Evolutionary conservation across 2,113 vertebrate species (phyloP).

Genomic region (Protomyctophum bolini): DNA sequence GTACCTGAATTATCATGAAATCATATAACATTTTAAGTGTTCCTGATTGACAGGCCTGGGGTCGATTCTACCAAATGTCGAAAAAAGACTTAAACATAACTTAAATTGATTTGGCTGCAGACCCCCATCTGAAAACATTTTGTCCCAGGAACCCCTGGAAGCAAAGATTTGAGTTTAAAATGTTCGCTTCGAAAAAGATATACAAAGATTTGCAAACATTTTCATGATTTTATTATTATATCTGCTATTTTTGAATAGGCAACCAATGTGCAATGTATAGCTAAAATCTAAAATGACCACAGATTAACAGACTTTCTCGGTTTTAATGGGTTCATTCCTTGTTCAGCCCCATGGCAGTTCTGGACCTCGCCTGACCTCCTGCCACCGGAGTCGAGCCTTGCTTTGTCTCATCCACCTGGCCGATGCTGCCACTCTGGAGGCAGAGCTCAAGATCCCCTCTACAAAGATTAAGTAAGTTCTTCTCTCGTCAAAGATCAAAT

Average conservation of each 20-base stretch:
- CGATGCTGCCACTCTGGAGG: conserved; percentile 83
- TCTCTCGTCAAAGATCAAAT: neutral
- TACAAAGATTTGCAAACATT: too few species aligned
- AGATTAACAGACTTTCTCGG: neutral
- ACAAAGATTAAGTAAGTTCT: conserved; percentile 85
- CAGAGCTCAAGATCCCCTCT: conserved; percentile 84
- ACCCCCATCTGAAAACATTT: too few species aligned
- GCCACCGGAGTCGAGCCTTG: conserved; percentile 87
- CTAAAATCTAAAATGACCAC: too few species aligned
- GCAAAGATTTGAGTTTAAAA: neutral
- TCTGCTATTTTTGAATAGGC: too few species aligned
- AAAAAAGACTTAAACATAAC: too few species aligned
- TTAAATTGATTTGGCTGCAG: too few species aligned
- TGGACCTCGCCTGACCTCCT: conserved; percentile 84
- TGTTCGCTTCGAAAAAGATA: too few species aligned
- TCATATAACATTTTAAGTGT: too few species aligned
- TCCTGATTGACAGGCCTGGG: too few species aligned
- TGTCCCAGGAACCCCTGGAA: neutral
- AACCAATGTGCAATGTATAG: too few species aligned
- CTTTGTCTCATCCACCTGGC: conserved; percentile 88
- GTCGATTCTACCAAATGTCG: too few species aligned
- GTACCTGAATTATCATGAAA: too few species aligned
- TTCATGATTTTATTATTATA: neutral
- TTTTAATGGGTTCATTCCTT: neutral
- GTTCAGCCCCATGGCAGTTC: conserved; percentile 81